Evolutionary conservation across 2,888 invertebrate species (phyloP), one percentile per base, ranked within the genome.

Genomic region (Micoletzkya japonica): DNA sequence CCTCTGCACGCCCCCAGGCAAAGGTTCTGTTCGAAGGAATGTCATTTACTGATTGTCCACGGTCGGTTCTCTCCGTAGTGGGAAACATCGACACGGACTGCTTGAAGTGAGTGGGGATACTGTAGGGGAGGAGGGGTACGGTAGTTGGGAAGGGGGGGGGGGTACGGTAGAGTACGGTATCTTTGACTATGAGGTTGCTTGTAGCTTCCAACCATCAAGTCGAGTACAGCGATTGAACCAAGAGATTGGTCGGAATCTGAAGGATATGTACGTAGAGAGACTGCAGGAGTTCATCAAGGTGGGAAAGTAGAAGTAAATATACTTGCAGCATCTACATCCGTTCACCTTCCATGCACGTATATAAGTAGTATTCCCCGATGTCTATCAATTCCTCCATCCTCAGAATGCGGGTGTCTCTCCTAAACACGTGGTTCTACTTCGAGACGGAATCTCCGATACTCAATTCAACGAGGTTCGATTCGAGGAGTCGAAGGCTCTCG

Each of bases 41-140:
- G 49, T 28, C 63, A 17, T 28, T 14, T 52, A 54, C 44, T n/a
- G 58, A 74, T 34, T 52, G 61, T 14, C 50, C 64, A 6, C 56
- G 60, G 0, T 76, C 76, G 0, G 74, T 90, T 71, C 90, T 90
- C n/a, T 89, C 89, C 26, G 88, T 89, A 2, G 85, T 87, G 36
- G 86, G 81, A 63, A 85, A 83, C 58, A 72, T 82, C 20, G 85
- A 86, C 73, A 49, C 72, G 4, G 60, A 77, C 54, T 78, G 80
- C 4, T 76, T 73, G 28, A 74, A 74, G 49, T 87, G 81, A 73
- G 78, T 44, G 10, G 10, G 20, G 44, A 10, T 44, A 14, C 20
- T 20, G 44, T 44, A 36, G 50, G 50, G 59, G 59, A 39, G 44
- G 26, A 37, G 4, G 26, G 59, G 59, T 59, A 59, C 59, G 39